Evolutionary conservation across 2,888 invertebrate species (phyloP), one percentile per base, ranked within the genome.

Genomic region (Pteria penguin): DNA sequence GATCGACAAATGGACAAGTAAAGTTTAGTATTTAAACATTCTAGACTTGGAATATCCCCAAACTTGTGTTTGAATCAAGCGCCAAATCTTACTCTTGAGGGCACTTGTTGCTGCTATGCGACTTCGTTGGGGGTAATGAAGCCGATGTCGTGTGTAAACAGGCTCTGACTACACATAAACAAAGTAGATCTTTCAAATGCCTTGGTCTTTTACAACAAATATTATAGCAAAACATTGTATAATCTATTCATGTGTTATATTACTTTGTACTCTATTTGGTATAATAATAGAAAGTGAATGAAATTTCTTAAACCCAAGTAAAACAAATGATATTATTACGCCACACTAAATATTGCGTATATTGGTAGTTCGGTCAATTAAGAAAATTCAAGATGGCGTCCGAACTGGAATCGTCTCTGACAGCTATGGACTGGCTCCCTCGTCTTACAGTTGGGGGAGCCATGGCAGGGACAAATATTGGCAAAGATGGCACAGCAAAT

Each of bases 341-440:
- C 26, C 72, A 36, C 68, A 63, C 76, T 11, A 55, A 29, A n/a
- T n/a, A n/a, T n/a, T n/a, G 52, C 33, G 45, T 24, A 54, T 54
- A 45, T 57, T n/a, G 36, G 63, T 73, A 72, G 72, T 68, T 60
- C 63, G 80, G 76, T 69, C 60, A 31, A 72, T 33, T 66, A 33
- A 57, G 29, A 72, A 69, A 61, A 72, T 75, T 72, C 80, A 89
- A 89, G 79, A 92, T 91, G 91, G 90, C 91, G 84, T 45, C 45
- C 11, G 91, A 93, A 75, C 80, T 93, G 72, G 93, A 93, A 79
- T 90, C 92, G 83, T 93, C 93, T 85, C 87, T 93, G 75, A 93
- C 93, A 79, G 92, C 92, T 75, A 92, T 93, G 90, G 93, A 93
- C 86, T 93, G 93, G 93, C 91, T 93, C 81, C 92, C 92, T 74